A percentile compares a stretch with the other conserved stretches of the same genome.
Conservation (phyloP, 92 coral and sea anemone species). For the Plumapathes pennacea region DNA sequence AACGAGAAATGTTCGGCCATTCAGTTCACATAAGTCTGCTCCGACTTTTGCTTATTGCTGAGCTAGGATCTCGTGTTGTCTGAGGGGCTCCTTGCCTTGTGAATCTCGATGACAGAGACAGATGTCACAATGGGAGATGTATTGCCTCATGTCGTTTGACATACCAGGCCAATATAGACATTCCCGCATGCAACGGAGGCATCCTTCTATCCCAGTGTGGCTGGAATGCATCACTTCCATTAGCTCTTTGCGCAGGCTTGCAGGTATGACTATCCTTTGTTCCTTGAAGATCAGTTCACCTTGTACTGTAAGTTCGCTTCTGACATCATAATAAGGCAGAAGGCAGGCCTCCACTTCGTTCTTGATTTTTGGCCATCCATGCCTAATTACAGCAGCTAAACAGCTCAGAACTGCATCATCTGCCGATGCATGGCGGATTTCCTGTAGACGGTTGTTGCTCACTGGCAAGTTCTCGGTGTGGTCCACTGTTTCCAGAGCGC, state of each 20-base stretch:
- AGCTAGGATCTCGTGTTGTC: slow-evolving; percentile 3
- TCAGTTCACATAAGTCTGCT: slow-evolving; percentile 1
- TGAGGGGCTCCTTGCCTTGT: slow-evolving; percentile 9
- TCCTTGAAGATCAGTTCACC: slow-evolving; percentile 4
- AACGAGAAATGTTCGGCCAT: slow-evolving; percentile 2
- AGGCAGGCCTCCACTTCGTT: neutral
- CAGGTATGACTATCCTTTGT: neutral
- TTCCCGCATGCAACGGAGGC: slow-evolving; percentile 7
- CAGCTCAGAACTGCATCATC: neutral
- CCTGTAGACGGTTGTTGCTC: neutral
- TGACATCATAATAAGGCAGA: neutral
- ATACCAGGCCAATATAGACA: slow-evolving; percentile 3
- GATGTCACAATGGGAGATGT: slow-evolving; percentile 1
- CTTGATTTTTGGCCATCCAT: slow-evolving; percentile 1
- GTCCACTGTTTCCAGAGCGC: slow-evolving; percentile 7
- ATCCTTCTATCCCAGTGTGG: slow-evolving; percentile 2
- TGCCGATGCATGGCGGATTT: neutral
- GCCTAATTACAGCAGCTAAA: neutral
- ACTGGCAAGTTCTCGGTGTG: slow-evolving; percentile 4
- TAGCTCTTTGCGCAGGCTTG: neutral
- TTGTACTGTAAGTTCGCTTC: neutral
- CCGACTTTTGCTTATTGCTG: neutral
- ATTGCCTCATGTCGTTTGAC: slow-evolving; percentile 1
- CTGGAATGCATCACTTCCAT: slow-evolving; percentile 4
- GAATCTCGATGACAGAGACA: slow-evolving; percentile 4